Evolutionary conservation across 1,140 invertebrate genomes (phyloP), one percentile per base, ranked within the genome.

Genomic region (Drosophila arawakana): DNA sequence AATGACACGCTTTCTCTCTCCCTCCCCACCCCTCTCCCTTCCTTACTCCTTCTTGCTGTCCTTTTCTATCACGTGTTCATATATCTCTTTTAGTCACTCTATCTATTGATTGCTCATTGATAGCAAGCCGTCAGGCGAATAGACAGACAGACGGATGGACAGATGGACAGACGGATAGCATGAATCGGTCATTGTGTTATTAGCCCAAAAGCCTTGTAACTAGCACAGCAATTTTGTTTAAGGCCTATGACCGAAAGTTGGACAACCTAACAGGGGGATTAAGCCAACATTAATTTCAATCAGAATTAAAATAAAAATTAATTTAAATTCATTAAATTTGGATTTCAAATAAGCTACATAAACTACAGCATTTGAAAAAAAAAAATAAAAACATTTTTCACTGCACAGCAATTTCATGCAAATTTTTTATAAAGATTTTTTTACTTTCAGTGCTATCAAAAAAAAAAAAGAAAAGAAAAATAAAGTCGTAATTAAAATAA

Each of bases 21-120:
- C 13, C 25, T 10, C 1, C 18, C 18, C 18, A 21, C 0, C 18
- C 18, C 18, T 21, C 21, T 18, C 10, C 44, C 9, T 43, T 8
- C 11, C 21, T 18, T 21, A 7, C 1, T 46, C 3, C 43, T 7
- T 49, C 15, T 10, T 8, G 10, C 11, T 49, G 15, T 39, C 60
- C 11, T 7, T 11, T 13, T 37, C 18, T 47, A 5, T n/a, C 39
- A 21, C 21, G 44, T 46, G 58, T 46, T 54, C 60, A 59, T 50
- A 78, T 65, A 61, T 46, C 50, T 58, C 34, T 52, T 43, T 49
- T 63, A 49, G 18, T 49, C 54, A n/a, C 63, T 52, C 52, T 73
- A 35, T 57, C 57, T 50, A 63, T 62, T 75, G 80, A 81, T 81
- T 78, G 71, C 57, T 58, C 50, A 66, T 79, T 79, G 76, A 82